phyloP scores from a whole-genome alignment of 2,888 invertebrate species.

The Hydriomena furcata region DNA sequence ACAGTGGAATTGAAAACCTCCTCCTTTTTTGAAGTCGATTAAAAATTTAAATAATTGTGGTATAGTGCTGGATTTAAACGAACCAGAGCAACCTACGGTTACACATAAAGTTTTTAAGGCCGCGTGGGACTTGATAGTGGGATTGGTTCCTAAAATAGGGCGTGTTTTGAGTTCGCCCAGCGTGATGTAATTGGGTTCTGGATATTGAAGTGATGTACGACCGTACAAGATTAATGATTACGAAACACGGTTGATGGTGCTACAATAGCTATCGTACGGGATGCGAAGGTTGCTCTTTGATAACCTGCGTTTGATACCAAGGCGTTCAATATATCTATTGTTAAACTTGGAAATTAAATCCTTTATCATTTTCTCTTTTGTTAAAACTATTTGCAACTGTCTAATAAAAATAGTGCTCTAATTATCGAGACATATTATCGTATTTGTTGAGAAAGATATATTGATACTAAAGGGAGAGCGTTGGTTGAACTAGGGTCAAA shows the following conservation, averaged over 20 bases:
- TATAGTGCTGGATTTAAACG: too few species aligned
- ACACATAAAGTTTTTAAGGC: conserved; percentile 4
- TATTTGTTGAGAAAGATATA: too few species aligned
- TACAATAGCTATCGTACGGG: conserved; percentile 7
- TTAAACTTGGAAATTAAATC: not conserved
- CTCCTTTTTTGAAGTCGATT: too few species aligned
- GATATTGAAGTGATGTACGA: conserved; percentile 41
- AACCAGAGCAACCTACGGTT: not conserved
- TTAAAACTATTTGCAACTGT: too few species aligned
- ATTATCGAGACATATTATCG: too few species aligned
- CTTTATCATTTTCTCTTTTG: too few species aligned
- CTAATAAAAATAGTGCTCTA: too few species aligned
- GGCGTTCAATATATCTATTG: not conserved
- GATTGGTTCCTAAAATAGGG: conserved; percentile 30
- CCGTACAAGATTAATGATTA: conserved; percentile 44
- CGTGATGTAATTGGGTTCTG: conserved; percentile 45
- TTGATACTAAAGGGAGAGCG: too few species aligned
- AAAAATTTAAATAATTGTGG: too few species aligned
- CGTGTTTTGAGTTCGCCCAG: conserved; percentile 43
- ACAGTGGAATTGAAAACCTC: too few species aligned
- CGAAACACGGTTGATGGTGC: conserved; percentile 29
- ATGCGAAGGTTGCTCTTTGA: not conserved
- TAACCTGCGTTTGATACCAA: not conserved
- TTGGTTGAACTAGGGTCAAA: too few species aligned
- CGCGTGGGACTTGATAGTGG: conserved; percentile 14